Conservation (phyloP, 2,113 vertebrate genomes). For the Cryptomyrus ogoouensis region DNA sequence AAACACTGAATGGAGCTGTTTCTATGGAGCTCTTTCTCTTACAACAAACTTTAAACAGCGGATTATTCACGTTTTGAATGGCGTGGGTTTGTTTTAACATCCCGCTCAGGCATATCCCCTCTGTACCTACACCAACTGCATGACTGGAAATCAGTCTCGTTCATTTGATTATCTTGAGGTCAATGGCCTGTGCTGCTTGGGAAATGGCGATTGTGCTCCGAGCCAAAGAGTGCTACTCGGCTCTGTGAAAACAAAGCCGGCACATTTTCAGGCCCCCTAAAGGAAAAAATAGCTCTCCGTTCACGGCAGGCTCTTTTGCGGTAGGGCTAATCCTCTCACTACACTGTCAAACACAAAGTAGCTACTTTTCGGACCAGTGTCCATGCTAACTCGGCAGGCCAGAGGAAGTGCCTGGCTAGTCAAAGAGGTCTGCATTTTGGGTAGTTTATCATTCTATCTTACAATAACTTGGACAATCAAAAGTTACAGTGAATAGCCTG, state of each 20-base stretch:
- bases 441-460: neutral
- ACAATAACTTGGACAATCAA: neutral
- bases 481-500: neutral
- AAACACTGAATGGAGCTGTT: neutral
- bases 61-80: neutral
- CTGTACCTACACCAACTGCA: neutral
- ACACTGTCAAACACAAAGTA: neutral
- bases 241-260: neutral
- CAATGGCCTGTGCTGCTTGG: neutral
- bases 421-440: neutral
- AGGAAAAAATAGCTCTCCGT: neutral
- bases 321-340: neutral
- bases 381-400: neutral
- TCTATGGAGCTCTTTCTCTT: neutral
- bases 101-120: neutral
- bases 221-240: neutral
- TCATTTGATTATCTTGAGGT: conserved; percentile 12
- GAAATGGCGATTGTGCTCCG: neutral
- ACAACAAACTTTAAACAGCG: neutral
- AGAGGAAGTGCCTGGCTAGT: neutral
- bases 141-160: neutral
- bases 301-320: neutral
- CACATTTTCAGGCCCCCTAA: neutral
- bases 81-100: neutral
- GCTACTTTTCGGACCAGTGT: neutral